Base-by-base conservation (phyloP, 2,113 vertebrate species). In the Myrmophylax atrothorax region DNA sequence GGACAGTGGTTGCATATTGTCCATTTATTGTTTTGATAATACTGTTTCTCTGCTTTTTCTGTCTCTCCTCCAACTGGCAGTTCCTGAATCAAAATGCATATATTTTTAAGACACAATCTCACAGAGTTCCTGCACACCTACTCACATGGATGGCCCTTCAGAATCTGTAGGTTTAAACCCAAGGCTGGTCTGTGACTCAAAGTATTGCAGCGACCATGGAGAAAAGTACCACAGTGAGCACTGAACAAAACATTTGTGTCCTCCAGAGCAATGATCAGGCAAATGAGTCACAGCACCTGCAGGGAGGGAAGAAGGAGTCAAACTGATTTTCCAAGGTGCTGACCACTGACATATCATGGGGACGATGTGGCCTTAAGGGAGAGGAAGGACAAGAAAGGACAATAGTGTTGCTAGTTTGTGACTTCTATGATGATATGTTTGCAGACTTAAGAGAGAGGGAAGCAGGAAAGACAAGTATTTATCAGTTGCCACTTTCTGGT, bases 221-320 rank as follows among this genome's bases (percentile, higher is more conserved):
- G 50, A 40, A 47, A 77, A 58, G 44, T 44, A 58, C 47, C 0
- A 3, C 66, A 76, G 79, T 15, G 37, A 64, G 38, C 46, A 44
- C 23, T 5, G 4, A 77, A 74, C 79, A 72, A 64, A 56, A 46
- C 20, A 63, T 72, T 63, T 24, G 4, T 70, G 66, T 94, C 50
- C 82, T 96, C 67, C 72, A 90, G 44, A 91, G 68, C 25, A 74
- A 37, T 10, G 63, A 63, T 95, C 79, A 79, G 38, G 75, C 37
- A 9, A 42, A 69, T 94, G 86, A 87, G 47, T 90, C 94, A 95
- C 70, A 87, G 63, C 42, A 40, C 93, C 95, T 94, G 85, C 64
- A 77, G 84, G 81, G 70, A 94, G 28, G 56, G 49, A 92, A 76
- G 46, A 64, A 92, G 67, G 59, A 97, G 87, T 87, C 90, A 88